Conservation (phyloP, 2,797 vertebrate species). For the Acanthurus leucopareius region DNA sequence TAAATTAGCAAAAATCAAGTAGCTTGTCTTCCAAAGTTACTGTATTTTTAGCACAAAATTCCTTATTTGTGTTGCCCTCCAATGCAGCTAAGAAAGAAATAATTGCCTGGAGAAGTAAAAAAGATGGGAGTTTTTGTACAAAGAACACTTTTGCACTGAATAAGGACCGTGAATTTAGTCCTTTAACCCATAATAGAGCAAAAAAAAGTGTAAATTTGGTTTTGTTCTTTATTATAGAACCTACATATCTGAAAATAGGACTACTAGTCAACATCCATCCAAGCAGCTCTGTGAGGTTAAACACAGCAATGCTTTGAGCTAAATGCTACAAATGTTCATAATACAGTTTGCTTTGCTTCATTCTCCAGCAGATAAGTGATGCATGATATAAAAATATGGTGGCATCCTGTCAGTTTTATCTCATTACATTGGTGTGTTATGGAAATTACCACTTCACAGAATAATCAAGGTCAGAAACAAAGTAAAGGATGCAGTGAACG, state of each 20-base stretch:
- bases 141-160: neutral
- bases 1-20: neutral
- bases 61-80: neutral
- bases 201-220: neutral
- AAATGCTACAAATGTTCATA: neutral
- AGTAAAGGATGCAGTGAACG: neutral
- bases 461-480: slow-evolving; percentile 14
- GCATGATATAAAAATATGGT: neutral
- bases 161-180: neutral
- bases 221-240: neutral
- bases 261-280: neutral
- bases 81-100: neutral
- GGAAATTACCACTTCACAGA: slow-evolving; percentile 9
- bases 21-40: no score
- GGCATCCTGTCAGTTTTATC: neutral
- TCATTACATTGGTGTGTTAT: neutral
- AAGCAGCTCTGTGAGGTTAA: no score
- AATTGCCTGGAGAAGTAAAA: neutral
- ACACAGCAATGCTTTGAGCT: neutral
- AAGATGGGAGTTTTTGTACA: neutral
- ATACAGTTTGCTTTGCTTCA: neutral
- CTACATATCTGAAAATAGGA: neutral
- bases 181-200: neutral
- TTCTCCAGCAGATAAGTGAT: neutral
- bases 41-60: neutral